Base-by-base conservation (phyloP, 2,888 invertebrate genomes). In the Dolomedes plantarius region DNA sequence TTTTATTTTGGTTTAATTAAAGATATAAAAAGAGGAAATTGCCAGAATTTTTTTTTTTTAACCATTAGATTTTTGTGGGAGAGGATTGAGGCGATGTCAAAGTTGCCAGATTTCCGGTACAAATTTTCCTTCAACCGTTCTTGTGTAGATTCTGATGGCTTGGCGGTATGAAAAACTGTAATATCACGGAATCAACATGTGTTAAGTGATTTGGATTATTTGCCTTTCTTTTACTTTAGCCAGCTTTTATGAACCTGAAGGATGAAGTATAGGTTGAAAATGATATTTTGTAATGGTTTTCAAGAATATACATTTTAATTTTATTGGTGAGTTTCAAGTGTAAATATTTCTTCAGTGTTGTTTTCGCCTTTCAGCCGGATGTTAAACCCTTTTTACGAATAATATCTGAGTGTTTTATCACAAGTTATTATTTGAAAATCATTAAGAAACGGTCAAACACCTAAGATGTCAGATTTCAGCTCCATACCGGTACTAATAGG, bases 101-200 rank as follows among this genome's bases (percentile, higher is more conserved):
- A 71, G 77, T 83, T 77, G 83, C 83, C 83, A 83, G 83, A 83
- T 77, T 73, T 65, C 1, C 23, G n/a, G 31, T n/a, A 19, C 3
- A 36, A n/a, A 27, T 27, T 73, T 71, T 16, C 19, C 9, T 27
- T 56, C 56, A 32, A 28, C 77, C 77, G 76, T 77, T 76, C 46
- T 28, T 72, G 36, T 50, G 32, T 36, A 68, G n/a, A 39, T 41
- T 77, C 69, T 81, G 83, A 65, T 83, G 83, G 83, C 83, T 83
- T 83, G 83, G 83, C 83, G 83, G 83, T 83, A 83, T 77, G 83
- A 62, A 71, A 72, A 83, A 73, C 27, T 72, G 67, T 73, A 68
- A 27, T 69, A 39, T 28, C 29, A 71, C 76, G 19, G 73, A 73
- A 83, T 77, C 83, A 83, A 83, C 83, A 83, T 83, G 83, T 83